Percentiles rank a stretch among this genome's conserved stretches.
phyloP scores from a whole-genome alignment of 2,888 invertebrate genomes.

The Mesopsocus fuscifrons region DNA sequence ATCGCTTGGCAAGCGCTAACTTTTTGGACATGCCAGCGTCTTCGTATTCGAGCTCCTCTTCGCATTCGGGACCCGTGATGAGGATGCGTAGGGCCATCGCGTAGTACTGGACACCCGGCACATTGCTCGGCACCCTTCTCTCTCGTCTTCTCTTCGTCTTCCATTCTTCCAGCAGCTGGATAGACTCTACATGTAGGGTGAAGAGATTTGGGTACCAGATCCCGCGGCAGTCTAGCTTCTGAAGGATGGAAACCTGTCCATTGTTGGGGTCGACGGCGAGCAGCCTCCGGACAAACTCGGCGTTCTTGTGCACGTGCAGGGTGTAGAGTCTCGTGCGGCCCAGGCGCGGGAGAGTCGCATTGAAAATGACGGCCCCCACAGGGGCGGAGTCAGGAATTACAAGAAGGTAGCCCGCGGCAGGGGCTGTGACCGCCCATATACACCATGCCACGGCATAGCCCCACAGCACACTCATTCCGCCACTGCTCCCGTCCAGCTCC shows the following conservation, averaged over 20 bases:
- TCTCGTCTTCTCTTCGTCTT: constrained; percentile 12
- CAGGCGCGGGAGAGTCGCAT: constrained; percentile 60
- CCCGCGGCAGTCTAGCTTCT: constrained; percentile 57
- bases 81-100: constrained; percentile 58
- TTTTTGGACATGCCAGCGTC: constrained; percentile 32
- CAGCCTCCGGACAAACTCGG: constrained; percentile 61
- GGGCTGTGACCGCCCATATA: constrained; percentile 14
- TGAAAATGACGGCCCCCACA: constrained; percentile 49
- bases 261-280: constrained; percentile 53
- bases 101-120: constrained; percentile 56
- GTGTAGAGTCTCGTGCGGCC: constrained; percentile 62
- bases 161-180: constrained; percentile 19
- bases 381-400: constrained; percentile 26
- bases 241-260: constrained; percentile 31
- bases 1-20: constrained; percentile 59
- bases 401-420: constrained; percentile 22
- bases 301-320: constrained; percentile 62
- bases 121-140: constrained; percentile 30
- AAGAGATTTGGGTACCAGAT: constrained; percentile 67
- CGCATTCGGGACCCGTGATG: constrained; percentile 51
- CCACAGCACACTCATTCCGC: constrained; percentile 11
- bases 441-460: constrained; percentile 1
- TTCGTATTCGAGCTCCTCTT: background rate
- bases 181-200: constrained; percentile 72
- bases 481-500: background rate